A percentile compares a stretch with the other conserved stretches of the same genome.
These are phyloP conservation scores for Chromis chromis DNA, from an alignment of 2,797 vertebrate genomes.

Conservation along the genomic window DNA sequence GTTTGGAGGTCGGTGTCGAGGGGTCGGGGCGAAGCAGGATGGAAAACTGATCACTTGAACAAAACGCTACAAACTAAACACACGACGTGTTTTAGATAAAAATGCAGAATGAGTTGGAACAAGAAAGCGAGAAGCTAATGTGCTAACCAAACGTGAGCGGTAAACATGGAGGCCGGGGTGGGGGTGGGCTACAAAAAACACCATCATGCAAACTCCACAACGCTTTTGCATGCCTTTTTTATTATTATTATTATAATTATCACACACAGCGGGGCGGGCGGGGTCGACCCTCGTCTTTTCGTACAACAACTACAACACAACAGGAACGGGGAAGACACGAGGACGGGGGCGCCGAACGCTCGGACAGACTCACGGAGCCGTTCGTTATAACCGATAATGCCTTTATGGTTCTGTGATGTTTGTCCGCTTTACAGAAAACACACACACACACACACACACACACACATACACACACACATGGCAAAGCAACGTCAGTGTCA, in stretches of 20 bases:
- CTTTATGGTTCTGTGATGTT: constrained; percentile 18
- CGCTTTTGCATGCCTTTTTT: constrained; percentile 84
- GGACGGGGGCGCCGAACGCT: constrained; percentile 14
- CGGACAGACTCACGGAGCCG: constrained; percentile 11
- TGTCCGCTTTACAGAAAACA: constrained; percentile 23
- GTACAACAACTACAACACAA: constrained; percentile 61
- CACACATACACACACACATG: constrained; percentile 20
- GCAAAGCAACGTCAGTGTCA: constrained; percentile 38
- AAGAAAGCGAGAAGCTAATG: constrained; percentile 22
- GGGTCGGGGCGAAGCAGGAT: background rate
- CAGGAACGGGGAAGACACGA: constrained; percentile 41
- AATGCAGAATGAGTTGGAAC: constrained; percentile 9
- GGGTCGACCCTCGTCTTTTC: constrained; percentile 50
- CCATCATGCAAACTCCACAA: constrained; percentile 87
- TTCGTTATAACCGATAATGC: background rate
- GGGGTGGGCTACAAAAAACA: constrained; percentile 74
- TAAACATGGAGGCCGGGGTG: constrained; percentile 70
- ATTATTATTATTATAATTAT: constrained; percentile 45
- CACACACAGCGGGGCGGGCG: constrained; percentile 56
- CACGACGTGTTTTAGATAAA: background rate
- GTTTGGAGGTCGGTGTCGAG: background rate
- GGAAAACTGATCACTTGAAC: constrained; percentile 21
- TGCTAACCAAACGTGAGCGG: constrained; percentile 55
- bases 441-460: constrained; percentile 25
- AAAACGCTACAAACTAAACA: constrained; percentile 12